phyloP scores from a whole-genome alignment of 2,797 vertebrate species.

The Carduelis carduelis region DNA sequence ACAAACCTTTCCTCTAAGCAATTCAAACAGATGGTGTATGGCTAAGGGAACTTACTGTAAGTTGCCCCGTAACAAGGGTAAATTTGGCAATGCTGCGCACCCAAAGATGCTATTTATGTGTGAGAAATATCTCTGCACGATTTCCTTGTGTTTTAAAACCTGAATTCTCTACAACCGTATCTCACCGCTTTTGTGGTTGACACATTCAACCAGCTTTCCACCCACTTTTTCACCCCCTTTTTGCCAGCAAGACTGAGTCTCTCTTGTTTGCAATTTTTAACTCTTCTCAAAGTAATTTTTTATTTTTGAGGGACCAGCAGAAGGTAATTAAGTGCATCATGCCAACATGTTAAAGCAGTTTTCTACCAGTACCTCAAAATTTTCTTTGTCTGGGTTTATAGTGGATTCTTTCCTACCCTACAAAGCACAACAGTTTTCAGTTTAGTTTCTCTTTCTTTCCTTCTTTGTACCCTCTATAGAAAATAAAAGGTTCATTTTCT shows the following conservation, averaged over 20 bases:
- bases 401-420: background rate
- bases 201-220: slow-evolving; percentile 27
- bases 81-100: background rate
- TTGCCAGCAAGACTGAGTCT: background rate
- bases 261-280: background rate
- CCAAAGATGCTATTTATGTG: background rate
- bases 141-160: slow-evolving; percentile 33
- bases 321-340: background rate
- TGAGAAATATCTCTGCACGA: background rate
- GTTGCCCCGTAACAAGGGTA: background rate
- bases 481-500: background rate
- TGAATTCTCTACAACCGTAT: background rate
- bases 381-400: background rate
- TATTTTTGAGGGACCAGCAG: background rate
- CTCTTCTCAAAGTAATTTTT: background rate
- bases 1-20: background rate
- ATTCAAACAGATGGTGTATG: background rate
- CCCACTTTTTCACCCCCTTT: slow-evolving; percentile 1
- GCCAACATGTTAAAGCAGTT: background rate
- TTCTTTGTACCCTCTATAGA: background rate
- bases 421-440: background rate
- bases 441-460: slow-evolving; percentile 29
- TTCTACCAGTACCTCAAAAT: background rate
- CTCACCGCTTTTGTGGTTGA: background rate
- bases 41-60: background rate